Base-by-base conservation (phyloP, 2,888 invertebrate genomes). In the Drosophila meridionalis region DNA sequence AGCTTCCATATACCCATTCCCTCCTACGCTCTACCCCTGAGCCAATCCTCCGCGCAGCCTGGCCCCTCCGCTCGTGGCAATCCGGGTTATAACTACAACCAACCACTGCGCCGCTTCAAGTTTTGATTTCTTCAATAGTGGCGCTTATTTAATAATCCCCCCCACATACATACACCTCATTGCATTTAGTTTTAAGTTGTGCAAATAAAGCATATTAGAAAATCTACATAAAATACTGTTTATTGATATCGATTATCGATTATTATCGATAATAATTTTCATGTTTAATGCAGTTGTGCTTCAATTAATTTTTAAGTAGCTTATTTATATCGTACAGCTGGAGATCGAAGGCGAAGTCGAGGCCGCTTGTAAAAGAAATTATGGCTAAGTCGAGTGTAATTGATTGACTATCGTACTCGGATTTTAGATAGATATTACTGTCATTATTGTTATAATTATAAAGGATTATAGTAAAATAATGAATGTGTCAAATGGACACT, bases 1-100 rank as follows among this genome's bases (percentile, higher is more conserved):
- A 61, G 55, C 20, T 91, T 79, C 55, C 81, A 83, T 57, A 92
- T 92, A 47, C 91, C 92, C 55, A 85, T 91, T 32, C 92, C 92
- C 5, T 82, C 88, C 0, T 92, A 92, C 59, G 92, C 91, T 1
- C 82, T 87, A 0, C 91, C 91, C 0, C 32, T 91, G 58, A 59
- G 80, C 72, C 12, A 63, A 9, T 68, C 58, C 42, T 60, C 62
- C 3, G 6, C 73, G 1, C 14, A 72, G 62, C 71, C 84, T 7
- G 32, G 56, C 32, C 45, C 69, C 36, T 9, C 45, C 3, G 50
- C 30, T 11, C 55, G 20, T 7, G 52, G 30, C 50, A 60, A 52
- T n/a, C 32, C 61, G 1, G 90, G 91, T 4, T 91, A 92, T 50
- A 80, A 78, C 8, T 92, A 92, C 70, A 71, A 79, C 45, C 61